Evolutionary conservation across 1,140 invertebrate genomes (phyloP).

Genomic region (Panulirus ornatus): DNA sequence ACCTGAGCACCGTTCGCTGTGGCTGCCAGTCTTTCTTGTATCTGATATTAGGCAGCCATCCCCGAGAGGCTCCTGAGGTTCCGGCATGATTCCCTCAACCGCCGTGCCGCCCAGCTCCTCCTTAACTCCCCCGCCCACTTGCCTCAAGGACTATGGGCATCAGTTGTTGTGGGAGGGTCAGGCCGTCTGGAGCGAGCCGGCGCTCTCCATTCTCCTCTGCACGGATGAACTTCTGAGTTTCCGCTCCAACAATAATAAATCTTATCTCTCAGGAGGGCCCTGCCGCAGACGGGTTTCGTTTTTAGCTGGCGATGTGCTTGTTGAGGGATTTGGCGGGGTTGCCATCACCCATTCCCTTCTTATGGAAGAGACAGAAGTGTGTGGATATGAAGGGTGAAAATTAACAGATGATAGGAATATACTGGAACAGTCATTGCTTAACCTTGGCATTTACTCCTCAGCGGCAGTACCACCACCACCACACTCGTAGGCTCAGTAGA

Average conservation of each 20-base stretch:
- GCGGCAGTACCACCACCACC: no score
- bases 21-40: no score
- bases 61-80: no score
- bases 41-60: no score
- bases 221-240: conserved; percentile 10
- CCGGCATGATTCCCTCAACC: no score
- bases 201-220: not conserved
- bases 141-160: not conserved
- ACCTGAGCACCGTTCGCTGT: no score
- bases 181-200: not conserved
- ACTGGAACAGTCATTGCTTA: not conserved
- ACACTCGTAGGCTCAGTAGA: no score
- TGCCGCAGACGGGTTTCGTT: not conserved
- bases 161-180: not conserved
- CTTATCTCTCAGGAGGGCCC: conserved; percentile 30
- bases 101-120: not conserved
- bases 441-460: no score
- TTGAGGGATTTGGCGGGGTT: not conserved
- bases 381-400: not conserved
- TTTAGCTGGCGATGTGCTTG: not conserved
- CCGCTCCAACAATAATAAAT: conserved; percentile 28
- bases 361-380: not conserved
- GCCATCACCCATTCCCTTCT: not conserved
- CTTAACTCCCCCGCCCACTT: not conserved
- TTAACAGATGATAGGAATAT: not conserved